Conservation (phyloP, 2,888 invertebrate species). For the Scotopteryx bipunctaria region DNA sequence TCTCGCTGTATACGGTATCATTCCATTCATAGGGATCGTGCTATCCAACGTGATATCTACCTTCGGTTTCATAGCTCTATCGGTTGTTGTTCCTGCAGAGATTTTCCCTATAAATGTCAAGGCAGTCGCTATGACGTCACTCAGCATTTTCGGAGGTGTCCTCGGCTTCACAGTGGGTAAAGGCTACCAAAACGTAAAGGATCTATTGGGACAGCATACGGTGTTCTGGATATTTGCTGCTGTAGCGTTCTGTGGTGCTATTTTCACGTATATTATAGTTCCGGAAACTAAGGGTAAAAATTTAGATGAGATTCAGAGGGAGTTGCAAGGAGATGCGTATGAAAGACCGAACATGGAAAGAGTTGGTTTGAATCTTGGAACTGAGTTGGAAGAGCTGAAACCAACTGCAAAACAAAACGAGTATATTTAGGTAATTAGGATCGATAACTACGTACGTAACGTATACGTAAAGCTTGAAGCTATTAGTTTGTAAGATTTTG, state of each 20-base stretch:
- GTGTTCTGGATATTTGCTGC: constrained; percentile 72
- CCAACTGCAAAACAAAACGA: too few species aligned
- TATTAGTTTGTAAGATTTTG: constrained; percentile 1
- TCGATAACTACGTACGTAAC: too few species aligned
- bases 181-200: constrained; percentile 70
- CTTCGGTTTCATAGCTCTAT: constrained; percentile 69
- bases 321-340: constrained; percentile 57
- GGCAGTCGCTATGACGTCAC: constrained; percentile 72
- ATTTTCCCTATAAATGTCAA: constrained; percentile 80
- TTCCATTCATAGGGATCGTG: constrained; percentile 65
- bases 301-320: constrained; percentile 76
- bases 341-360: constrained; percentile 14
- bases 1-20: constrained; percentile 39
- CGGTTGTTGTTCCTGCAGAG: constrained; percentile 75
- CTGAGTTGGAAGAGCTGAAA: constrained; percentile 38
- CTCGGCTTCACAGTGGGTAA: constrained; percentile 71
- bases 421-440: constrained; percentile 6
- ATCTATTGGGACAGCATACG: constrained; percentile 62
- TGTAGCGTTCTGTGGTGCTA: constrained; percentile 65
- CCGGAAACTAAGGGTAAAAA: constrained; percentile 81
- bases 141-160: constrained; percentile 66
- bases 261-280: constrained; percentile 64
- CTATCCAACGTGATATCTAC: constrained; percentile 50
- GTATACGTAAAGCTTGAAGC: background rate
- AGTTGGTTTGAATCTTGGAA: constrained; percentile 13